phyloP scores from a whole-genome alignment of 2,888 invertebrate genomes.

The Allolobophora icterica region DNA sequence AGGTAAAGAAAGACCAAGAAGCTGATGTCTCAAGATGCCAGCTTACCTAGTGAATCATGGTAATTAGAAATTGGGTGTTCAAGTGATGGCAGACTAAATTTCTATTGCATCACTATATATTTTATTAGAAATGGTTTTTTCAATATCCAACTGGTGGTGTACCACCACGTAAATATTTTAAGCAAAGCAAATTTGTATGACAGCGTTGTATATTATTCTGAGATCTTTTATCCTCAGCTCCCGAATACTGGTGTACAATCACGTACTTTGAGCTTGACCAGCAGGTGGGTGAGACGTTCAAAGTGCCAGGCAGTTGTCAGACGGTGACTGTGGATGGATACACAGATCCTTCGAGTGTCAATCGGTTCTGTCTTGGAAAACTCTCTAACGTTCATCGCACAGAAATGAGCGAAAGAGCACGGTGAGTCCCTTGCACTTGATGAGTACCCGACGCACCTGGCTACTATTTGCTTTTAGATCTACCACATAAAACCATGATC shows the following conservation, averaged over 20 bases:
- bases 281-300: conserved; percentile 76
- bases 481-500: too few relatives aligned
- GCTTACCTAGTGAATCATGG: too few relatives aligned
- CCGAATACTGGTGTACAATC: conserved; percentile 97
- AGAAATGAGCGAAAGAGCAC: conserved; percentile 62
- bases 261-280: conserved; percentile 98
- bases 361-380: conserved; percentile 95
- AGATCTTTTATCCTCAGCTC: conserved; percentile 51
- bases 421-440: conserved; percentile 50
- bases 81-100: neutral
- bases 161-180: conserved; percentile 87
- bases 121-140: neutral
- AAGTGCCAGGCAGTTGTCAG: conserved; percentile 76
- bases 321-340: conserved; percentile 95
- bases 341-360: conserved; percentile 96
- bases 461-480: too few relatives aligned
- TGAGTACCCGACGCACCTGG: too few relatives aligned
- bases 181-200: too few relatives aligned
- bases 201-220: too few relatives aligned
- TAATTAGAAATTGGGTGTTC: too few relatives aligned
- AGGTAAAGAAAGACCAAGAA: too few relatives aligned
- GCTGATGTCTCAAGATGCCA: too few relatives aligned
- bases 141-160: conserved; percentile 94
- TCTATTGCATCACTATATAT: neutral
- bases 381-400: conserved; percentile 93